phyloP scores from a whole-genome alignment of 2,797 vertebrate genomes.

The Poecilia picta region DNA sequence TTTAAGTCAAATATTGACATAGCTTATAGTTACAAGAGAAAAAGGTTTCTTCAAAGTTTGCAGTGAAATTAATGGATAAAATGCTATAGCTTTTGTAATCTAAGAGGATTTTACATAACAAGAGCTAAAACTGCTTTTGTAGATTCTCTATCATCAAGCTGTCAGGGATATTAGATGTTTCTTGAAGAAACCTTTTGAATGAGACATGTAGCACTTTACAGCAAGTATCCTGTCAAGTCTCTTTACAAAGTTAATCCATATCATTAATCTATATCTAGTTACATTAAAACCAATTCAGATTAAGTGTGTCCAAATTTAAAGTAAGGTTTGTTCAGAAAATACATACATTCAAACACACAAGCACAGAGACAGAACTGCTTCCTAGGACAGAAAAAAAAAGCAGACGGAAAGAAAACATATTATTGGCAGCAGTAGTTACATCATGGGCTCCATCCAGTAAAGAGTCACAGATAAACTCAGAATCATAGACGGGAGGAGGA shows the following conservation, averaged over 20 bases:
- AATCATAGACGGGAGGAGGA: neutral
- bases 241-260: too few species aligned
- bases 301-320: neutral
- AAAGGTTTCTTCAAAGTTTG: slow-evolving; percentile 55
- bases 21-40: slow-evolving; percentile 65
- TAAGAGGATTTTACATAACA: slow-evolving; percentile 47
- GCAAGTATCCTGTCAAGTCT: neutral
- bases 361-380: neutral
- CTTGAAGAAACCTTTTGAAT: neutral
- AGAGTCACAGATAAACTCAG: neutral
- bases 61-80: slow-evolving; percentile 39
- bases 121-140: slow-evolving; percentile 19
- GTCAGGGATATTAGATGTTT: neutral
- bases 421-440: neutral
- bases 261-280: neutral
- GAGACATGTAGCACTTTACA: slow-evolving; percentile 1
- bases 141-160: neutral
- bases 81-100: slow-evolving; percentile 43
- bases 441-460: neutral
- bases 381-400: neutral
- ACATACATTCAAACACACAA: neutral
- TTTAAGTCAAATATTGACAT: slow-evolving; percentile 71
- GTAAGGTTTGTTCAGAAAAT: neutral
- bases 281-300: neutral
- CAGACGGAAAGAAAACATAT: neutral